These are phyloP conservation scores for human DNA, from an alignment of 2,113 vertebrate genomes.

Conservation along the genomic window GRCh38 chr20:35359501-35360000, in stretches of 20 bases:
- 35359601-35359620: background rate
- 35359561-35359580: slow-evolving; percentile 54
- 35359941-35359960: background rate
- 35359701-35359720: slow-evolving; percentile 60
- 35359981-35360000: slow-evolving; percentile 55
- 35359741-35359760: slow-evolving; percentile 36
- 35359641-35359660: slow-evolving; percentile 55
- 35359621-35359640: slow-evolving; percentile 30
- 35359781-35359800: slow-evolving; percentile 48
- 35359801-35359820: slow-evolving; percentile 62
- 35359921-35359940: background rate
- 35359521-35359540: slow-evolving; percentile 54
- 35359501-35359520: slow-evolving; percentile 52
- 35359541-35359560: slow-evolving; percentile 41
- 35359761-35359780: slow-evolving; percentile 57
- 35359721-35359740: slow-evolving; percentile 21
- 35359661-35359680: slow-evolving; percentile 34
- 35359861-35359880: slow-evolving; percentile 51
- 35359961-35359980: slow-evolving; percentile 48
- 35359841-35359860: slow-evolving; percentile 52
- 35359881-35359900: slow-evolving; percentile 66
- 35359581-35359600: slow-evolving; percentile 64
- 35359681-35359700: slow-evolving; percentile 57
- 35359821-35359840: slow-evolving; percentile 69
- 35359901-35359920: slow-evolving; percentile 26